These are phyloP conservation scores for Pseudanteris insignis DNA, from an alignment of 2,888 invertebrate genomes.

Conservation along the genomic window DNA sequence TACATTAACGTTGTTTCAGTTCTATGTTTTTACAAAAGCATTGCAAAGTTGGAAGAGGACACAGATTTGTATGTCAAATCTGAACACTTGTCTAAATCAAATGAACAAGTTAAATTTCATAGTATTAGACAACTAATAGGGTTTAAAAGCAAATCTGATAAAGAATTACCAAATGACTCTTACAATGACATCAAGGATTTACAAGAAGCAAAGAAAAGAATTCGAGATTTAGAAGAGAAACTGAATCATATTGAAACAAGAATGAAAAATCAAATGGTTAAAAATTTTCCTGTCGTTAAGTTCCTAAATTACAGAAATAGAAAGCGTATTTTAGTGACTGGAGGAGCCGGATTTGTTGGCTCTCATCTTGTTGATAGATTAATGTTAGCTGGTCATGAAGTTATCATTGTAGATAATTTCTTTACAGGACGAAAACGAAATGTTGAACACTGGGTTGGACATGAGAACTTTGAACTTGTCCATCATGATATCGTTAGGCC, in stretches of 20 bases:
- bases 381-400: slow-evolving; percentile 95
- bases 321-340: slow-evolving; percentile 93
- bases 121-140: slow-evolving; percentile 16
- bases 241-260: slow-evolving; percentile 76
- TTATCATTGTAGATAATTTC: slow-evolving; percentile 97
- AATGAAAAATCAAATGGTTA: slow-evolving; percentile 71
- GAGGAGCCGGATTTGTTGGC: slow-evolving; percentile 99
- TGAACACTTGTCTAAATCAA: slow-evolving; percentile 9
- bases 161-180: slow-evolving; percentile 33
- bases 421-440: slow-evolving; percentile 97
- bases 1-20: slow-evolving; percentile 55
- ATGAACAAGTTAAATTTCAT: slow-evolving; percentile 8
- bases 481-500: slow-evolving; percentile 99
- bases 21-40: slow-evolving; percentile 65
- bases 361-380: slow-evolving; percentile 96
- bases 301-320: slow-evolving; percentile 91
- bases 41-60: slow-evolving; percentile 60
- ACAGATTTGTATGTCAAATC: slow-evolving; percentile 43
- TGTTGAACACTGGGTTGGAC: slow-evolving; percentile 98
- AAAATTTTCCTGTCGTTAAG: slow-evolving; percentile 89
- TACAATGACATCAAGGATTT: slow-evolving; percentile 67
- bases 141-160: background rate
- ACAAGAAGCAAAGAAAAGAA: slow-evolving; percentile 72
- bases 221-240: slow-evolving; percentile 77
- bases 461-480: slow-evolving; percentile 97